Evolutionary conservation across 2,797 vertebrate genomes (phyloP).

Genomic region (Bovichtus variegatus): DNA sequence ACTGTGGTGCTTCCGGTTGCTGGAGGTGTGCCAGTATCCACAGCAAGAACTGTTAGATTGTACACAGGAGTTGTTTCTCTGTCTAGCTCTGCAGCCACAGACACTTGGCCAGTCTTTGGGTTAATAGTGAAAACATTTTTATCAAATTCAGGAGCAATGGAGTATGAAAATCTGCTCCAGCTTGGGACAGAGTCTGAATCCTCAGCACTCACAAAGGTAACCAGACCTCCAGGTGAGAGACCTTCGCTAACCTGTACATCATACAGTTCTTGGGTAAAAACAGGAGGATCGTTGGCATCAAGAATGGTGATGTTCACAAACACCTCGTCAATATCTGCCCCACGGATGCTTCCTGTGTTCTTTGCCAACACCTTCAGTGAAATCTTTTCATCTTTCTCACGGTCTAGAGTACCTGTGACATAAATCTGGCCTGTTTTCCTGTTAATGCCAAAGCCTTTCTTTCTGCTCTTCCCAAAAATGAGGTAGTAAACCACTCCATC

Average conservation of each 20-base stretch:
- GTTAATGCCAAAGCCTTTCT: slow-evolving; percentile 94
- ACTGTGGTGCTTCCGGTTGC: slow-evolving; percentile 93
- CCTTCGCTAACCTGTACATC: slow-evolving; percentile 94
- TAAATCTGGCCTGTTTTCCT: slow-evolving; percentile 93
- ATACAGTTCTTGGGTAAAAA: slow-evolving; percentile 92
- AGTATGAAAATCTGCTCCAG: slow-evolving; percentile 98
- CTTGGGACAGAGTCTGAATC: slow-evolving; percentile 97
- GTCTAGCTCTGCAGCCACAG: slow-evolving; percentile 93
- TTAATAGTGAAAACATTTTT: slow-evolving; percentile 93
- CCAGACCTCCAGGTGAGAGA: slow-evolving; percentile 91
- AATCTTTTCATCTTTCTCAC: slow-evolving; percentile 95
- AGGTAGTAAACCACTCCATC: slow-evolving; percentile 97
- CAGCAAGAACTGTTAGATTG: slow-evolving; percentile 92
- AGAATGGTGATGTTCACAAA: slow-evolving; percentile 95
- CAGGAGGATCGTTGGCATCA: slow-evolving; percentile 96
- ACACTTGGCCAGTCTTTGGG: slow-evolving; percentile 95
- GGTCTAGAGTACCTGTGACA: slow-evolving; percentile 92
- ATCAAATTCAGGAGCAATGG: slow-evolving; percentile 89
- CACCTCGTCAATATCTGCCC: slow-evolving; percentile 97
- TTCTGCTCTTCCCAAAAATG: slow-evolving; percentile 94
- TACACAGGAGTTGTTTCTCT: slow-evolving; percentile 93
- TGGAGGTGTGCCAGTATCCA: slow-evolving; percentile 92
- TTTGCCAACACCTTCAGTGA: slow-evolving; percentile 96
- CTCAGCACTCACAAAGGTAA: slow-evolving; percentile 95
- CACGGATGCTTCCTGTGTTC: slow-evolving; percentile 93